Base-by-base conservation (phyloP, 2,888 invertebrate species). In the Drosophila hawaiiensis region DNA sequence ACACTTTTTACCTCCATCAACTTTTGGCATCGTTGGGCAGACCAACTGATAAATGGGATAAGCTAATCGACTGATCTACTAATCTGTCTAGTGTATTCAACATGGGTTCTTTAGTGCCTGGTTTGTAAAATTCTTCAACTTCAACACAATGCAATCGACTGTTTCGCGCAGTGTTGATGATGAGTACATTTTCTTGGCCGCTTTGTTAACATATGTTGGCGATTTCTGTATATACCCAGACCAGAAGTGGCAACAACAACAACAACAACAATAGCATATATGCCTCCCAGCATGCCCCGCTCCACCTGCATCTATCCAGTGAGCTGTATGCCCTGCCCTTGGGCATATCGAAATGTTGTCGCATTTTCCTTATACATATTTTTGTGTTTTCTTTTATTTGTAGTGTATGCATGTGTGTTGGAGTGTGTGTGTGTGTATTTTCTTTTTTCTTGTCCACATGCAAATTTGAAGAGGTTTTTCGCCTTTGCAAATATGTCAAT, bases 401-500 rank as follows among this genome's bases (percentile, higher is more conserved):
- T 47, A 22, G 14, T 47, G 14, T 22, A 22, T 22, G 47, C 47
- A 47, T 22, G 7, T 47, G 22, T 22, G 22, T 47, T 14, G 43
- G 43, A 22, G 22, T 41, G 41, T 41, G 43, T 22, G 14, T 47
- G 47, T 47, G 22, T 28, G 16, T 35, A 12, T 29, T 58, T 49
- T 28, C 19, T 19, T 54, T 35, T 31, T 61, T 50, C 59, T 53
- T 50, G 56, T 39, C 9, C 66, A 43, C 62, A 78, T 78, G 78
- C 78, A 78, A 80, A 78, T 78, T 76, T 80, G 31, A 72, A 80
- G 72, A 72, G 77, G 33, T 53, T 80, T 72, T 67, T 72, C 65
- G 77, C 53, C 62, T 76, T 72, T 76, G 62, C 52, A 80, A 82
- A 82, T 69, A 69, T 80, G 83, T 82, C 80, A 80, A 80, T 80